phyloP scores from a whole-genome alignment of 2,797 vertebrate genomes.

The Amblyopsis hoosieri region DNA sequence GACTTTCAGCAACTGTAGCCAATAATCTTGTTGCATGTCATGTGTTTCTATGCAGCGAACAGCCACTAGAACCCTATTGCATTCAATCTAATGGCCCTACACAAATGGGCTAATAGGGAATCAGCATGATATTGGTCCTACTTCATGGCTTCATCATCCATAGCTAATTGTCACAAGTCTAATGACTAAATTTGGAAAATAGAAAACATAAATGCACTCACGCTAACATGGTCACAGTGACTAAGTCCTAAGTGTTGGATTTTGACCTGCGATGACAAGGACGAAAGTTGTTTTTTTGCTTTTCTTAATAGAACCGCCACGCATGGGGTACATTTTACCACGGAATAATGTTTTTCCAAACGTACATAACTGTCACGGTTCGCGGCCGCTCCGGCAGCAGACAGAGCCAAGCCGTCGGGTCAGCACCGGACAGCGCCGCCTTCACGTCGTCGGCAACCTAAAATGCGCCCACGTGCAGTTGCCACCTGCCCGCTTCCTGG shows the following conservation, averaged over 20 bases:
- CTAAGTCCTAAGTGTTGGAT: slow-evolving; percentile 6
- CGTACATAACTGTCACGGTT: too few species aligned
- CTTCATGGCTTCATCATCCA: slow-evolving; percentile 70
- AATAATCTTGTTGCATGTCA: slow-evolving; percentile 19
- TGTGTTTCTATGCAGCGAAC: slow-evolving; percentile 50
- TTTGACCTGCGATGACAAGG: slow-evolving; percentile 22
- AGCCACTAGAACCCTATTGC: slow-evolving; percentile 35
- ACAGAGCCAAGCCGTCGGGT: too few species aligned
- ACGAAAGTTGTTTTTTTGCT: background rate
- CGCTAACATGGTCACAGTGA: too few species aligned
- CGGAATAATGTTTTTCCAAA: too few species aligned
- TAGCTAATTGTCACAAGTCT: slow-evolving; percentile 72
- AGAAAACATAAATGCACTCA: slow-evolving; percentile 27
- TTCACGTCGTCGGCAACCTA: too few species aligned
- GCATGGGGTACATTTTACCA: too few species aligned
- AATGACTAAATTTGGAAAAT: slow-evolving; percentile 72
- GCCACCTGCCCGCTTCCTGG: too few species aligned
- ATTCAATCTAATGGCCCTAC: slow-evolving; percentile 68
- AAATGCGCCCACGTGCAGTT: too few species aligned
- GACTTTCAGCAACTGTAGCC: slow-evolving; percentile 22
- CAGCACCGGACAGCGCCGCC: too few species aligned
- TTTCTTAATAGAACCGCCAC: too few species aligned
- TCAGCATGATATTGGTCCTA: slow-evolving; percentile 59
- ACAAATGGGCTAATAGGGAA: slow-evolving; percentile 72
- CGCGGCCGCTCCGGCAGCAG: too few species aligned